Conservation (phyloP, 2,113 vertebrate genomes). For the Pachypanchax playfairii region DNA sequence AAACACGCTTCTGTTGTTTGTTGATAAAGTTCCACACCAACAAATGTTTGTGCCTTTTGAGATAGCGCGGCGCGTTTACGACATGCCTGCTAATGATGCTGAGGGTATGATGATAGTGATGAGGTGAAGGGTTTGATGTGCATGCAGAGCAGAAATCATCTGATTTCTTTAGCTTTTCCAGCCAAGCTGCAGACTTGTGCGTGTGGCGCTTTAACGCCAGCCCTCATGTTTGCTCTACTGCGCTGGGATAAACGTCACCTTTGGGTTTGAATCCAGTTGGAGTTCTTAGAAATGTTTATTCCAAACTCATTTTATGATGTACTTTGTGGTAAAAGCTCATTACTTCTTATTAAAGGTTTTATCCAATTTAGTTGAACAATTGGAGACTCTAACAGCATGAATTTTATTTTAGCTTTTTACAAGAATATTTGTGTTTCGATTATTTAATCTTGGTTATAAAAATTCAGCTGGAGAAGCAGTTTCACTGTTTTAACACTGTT, state of each 20-base stretch:
- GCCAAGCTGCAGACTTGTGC: background rate
- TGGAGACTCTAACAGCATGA: background rate
- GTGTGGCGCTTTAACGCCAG: background rate
- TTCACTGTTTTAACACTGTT: too few species aligned
- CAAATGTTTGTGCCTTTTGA: conserved; percentile 28
- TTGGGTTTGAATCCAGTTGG: conserved; percentile 9
- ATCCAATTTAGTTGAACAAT: too few species aligned
- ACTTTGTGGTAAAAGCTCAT: background rate
- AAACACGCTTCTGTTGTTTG: conserved; percentile 33
- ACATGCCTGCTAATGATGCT: conserved; percentile 59
- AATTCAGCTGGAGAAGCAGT: background rate
- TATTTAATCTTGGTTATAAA: background rate
- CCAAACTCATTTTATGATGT: conserved; percentile 4
- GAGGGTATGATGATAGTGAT: conserved; percentile 44
- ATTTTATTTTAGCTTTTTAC: background rate
- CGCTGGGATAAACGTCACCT: background rate
- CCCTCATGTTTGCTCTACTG: conserved; percentile 11
- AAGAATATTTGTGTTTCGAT: background rate
- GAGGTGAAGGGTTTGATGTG: conserved; percentile 39
- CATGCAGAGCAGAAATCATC: conserved; percentile 24
- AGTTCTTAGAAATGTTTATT: conserved; percentile 1
- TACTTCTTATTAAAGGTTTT: too few species aligned
- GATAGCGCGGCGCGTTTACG: conserved; percentile 35
- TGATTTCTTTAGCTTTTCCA: conserved; percentile 9
- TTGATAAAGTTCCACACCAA: conserved; percentile 42